phyloP scores from a whole-genome alignment of 2,888 invertebrate genomes.

The Scrobipalpa costella region DNA sequence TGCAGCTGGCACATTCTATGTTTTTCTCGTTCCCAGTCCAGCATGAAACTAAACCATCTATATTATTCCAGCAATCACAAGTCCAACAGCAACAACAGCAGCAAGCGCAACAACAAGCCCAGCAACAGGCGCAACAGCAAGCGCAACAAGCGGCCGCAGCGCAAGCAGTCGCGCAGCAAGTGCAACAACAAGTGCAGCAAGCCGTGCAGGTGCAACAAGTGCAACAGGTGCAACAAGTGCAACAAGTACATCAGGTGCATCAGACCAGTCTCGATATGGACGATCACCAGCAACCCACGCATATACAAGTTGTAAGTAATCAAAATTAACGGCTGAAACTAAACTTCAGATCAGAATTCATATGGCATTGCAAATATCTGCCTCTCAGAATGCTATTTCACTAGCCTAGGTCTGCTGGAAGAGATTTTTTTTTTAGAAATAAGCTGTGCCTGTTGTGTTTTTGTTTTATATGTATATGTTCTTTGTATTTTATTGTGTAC shows the following conservation, averaged over 20 bases:
- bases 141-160: slow-evolving; percentile 57
- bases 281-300: slow-evolving; percentile 74
- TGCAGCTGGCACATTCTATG: no score
- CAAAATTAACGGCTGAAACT: no score
- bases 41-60: no score
- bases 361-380: neutral
- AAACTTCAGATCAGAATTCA: no score
- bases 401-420: no score
- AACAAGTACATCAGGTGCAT: slow-evolving; percentile 55
- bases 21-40: no score
- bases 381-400: neutral
- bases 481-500: no score
- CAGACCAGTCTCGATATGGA: slow-evolving; percentile 67
- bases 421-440: no score
- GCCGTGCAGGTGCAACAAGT: slow-evolving; percentile 45
- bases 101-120: slow-evolving; percentile 55
- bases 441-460: no score
- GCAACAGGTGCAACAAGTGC: slow-evolving; percentile 55
- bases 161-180: slow-evolving; percentile 51
- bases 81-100: slow-evolving; percentile 52
- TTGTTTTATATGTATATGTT: no score
- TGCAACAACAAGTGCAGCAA: slow-evolving; percentile 36
- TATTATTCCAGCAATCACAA: slow-evolving; percentile 38
- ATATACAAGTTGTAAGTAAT: slow-evolving; percentile 71
- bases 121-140: slow-evolving; percentile 52